Base-by-base conservation (phyloP, 2,888 invertebrate genomes). In the Poecilus cupreus region DNA sequence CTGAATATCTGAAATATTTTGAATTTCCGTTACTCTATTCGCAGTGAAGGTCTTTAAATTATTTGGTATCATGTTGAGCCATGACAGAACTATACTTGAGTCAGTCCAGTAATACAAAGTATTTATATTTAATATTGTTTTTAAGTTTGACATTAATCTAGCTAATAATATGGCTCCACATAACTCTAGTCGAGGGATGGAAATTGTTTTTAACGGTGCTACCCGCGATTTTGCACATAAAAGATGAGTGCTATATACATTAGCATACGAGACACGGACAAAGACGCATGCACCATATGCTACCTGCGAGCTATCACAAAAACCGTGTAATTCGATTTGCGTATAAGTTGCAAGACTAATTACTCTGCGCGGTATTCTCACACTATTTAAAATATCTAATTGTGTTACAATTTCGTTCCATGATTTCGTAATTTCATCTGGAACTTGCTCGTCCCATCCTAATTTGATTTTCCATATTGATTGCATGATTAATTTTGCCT, bases 1-100 rank as follows among this genome's bases (percentile, higher is more conserved):
- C 2, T 46, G 2, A 26, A 26, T 26, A 26, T 26, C 3, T 26
- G 26, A 26, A 3, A 26, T 2, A 3, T 26, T 11, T 13, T 57
- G 77, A 20, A 76, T 76, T 22, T 70, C 60, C 13, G 32, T 20
- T 18, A 78, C 39, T 32, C 68, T 22, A 37, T 72, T 57, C 4
- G 57, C 78, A 1, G 37, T 37, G 11, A 76, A 74, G 10, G 78
- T 78, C 16, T 78, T 78, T 60, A 26, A 3, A 11, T 37, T 11
- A 22, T 20, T 57, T 16, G 78, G 68, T 11, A 11, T 18, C 2
- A 3, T n/a, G 18, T 60, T 24, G 13, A 78, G 11, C 78, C 78
- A 78, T 11, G 32, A 1, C 0, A 78, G 43, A 10, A 49, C 46
- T 39, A 68, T 68, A n/a, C 13, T 79, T 8, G 70, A 79, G 11